phyloP scores from a whole-genome alignment of 2,797 vertebrate genomes.

The Poeciliopsis gracilis region DNA sequence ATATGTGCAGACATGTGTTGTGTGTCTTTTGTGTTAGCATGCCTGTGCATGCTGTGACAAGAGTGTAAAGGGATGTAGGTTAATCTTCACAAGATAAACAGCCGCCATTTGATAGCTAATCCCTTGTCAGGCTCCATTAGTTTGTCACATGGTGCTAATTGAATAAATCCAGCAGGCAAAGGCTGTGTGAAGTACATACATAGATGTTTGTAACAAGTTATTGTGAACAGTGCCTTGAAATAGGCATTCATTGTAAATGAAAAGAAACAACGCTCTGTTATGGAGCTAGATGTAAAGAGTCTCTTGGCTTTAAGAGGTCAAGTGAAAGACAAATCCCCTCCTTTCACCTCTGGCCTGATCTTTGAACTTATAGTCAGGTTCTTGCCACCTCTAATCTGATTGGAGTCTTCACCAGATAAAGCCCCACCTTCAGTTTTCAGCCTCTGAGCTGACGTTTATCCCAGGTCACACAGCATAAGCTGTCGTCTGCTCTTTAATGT shows the following conservation, averaged over 20 bases:
- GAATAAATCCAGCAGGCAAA: constrained; percentile 53
- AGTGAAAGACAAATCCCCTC: constrained; percentile 59
- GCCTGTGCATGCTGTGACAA: constrained; percentile 43
- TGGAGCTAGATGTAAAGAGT: background rate
- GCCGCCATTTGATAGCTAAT: constrained; percentile 71
- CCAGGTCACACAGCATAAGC: constrained; percentile 60
- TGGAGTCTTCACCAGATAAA: constrained; percentile 55
- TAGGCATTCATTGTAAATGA: background rate
- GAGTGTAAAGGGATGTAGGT: constrained; percentile 59
- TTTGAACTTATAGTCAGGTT: constrained; percentile 41
- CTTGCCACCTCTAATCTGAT: constrained; percentile 46
- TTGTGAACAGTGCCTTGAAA: background rate
- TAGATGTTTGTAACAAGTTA: constrained; percentile 6
- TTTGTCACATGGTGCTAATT: constrained; percentile 46
- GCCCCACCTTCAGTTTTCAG: constrained; percentile 64
- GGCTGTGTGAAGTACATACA: constrained; percentile 28
- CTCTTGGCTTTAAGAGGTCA: constrained; percentile 32
- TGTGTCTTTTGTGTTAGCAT: constrained; percentile 10
- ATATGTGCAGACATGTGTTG: constrained; percentile 22
- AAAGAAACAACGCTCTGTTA: background rate
- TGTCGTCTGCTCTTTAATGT: constrained; percentile 66
- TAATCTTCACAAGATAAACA: constrained; percentile 66
- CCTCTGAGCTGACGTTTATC: constrained; percentile 71
- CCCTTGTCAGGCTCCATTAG: constrained; percentile 69
- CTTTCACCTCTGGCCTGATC: constrained; percentile 49